phyloP scores from a whole-genome alignment of 2,113 vertebrate genomes.

The Fregata magnificens region DNA sequence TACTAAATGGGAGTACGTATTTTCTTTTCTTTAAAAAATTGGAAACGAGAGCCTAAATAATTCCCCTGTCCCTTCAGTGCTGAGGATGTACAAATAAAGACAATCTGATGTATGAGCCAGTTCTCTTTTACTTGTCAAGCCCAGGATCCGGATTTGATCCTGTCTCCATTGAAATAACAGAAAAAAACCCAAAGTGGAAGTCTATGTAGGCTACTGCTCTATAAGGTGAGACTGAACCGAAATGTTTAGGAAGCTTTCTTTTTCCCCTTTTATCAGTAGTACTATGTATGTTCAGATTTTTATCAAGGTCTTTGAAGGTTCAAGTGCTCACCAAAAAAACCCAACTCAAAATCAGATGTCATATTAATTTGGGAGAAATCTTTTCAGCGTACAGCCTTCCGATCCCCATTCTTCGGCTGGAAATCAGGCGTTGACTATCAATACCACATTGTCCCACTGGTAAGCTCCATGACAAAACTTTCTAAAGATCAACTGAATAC shows the following conservation, averaged over 20 bases:
- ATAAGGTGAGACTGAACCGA: background rate
- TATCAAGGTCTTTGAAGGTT: background rate
- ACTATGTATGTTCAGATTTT: accelerated
- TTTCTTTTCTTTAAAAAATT: background rate
- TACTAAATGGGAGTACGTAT: background rate
- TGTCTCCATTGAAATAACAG: background rate
- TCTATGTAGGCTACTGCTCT: background rate
- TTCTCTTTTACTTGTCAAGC: background rate
- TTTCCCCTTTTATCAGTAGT: background rate
- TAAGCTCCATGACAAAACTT: background rate
- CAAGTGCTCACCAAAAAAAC: background rate
- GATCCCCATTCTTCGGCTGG: background rate
- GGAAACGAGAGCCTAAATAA: background rate
- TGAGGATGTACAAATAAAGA: background rate
- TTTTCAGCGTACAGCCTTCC: background rate
- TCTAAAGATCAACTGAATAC: background rate
- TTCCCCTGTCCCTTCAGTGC: background rate
- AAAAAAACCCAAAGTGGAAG: background rate
- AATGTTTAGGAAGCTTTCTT: background rate
- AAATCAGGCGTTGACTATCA: background rate
- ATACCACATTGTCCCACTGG: too few species aligned
- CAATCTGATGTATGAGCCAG: background rate
- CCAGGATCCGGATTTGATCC: background rate
- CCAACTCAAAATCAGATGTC: background rate
- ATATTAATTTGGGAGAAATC: background rate